Conservation (phyloP, 1,140 invertebrate genomes). For the Polypedilum pembai region DNA sequence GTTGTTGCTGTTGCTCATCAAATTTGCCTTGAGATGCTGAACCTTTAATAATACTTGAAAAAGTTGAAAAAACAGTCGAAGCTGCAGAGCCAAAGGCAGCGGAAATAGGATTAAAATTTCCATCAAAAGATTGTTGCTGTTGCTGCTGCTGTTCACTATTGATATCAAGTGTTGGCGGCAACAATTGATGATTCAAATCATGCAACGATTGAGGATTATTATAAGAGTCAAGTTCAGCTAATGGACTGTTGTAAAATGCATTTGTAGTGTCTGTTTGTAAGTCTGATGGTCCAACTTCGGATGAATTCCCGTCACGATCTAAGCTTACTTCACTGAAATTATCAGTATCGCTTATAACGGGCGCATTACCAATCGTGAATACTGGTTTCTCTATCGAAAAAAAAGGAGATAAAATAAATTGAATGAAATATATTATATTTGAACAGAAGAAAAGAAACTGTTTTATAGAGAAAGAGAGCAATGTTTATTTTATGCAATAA, state of each 20-base stretch:
- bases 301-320: constrained; percentile 32
- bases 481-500: too few species aligned
- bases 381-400: constrained; percentile 40
- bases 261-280: constrained; percentile 29
- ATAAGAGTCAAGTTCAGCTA: constrained; percentile 6
- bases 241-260: constrained; percentile 15
- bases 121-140: constrained; percentile 37
- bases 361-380: constrained; percentile 39
- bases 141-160: constrained; percentile 34
- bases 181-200: neutral
- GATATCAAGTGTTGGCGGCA: constrained; percentile 29
- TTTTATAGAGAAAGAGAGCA: too few species aligned
- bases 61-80: constrained; percentile 51
- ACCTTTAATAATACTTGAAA: constrained; percentile 46
- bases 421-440: too few species aligned
- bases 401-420: neutral
- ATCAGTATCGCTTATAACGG: constrained; percentile 38
- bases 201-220: constrained; percentile 8
- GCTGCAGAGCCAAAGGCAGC: constrained; percentile 53
- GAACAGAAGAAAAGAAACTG: too few species aligned
- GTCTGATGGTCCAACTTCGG: neutral
- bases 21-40: constrained; percentile 31
- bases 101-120: constrained; percentile 45
- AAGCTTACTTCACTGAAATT: constrained; percentile 42
- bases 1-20: neutral